Conservation (phyloP, 2,113 vertebrate genomes). For the Dasyurus viverrinus region DNA sequence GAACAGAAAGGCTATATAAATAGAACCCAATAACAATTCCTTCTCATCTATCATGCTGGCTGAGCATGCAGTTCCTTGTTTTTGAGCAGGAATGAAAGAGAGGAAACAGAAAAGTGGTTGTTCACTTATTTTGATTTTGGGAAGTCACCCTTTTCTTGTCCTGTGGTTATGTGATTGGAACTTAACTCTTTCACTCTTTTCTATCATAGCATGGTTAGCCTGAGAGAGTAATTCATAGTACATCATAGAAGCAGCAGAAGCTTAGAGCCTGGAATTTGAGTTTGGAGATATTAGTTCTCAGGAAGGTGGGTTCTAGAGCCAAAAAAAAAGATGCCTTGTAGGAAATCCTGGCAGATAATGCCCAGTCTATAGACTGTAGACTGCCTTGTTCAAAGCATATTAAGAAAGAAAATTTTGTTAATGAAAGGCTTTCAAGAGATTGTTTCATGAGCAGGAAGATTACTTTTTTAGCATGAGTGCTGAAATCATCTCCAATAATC, state of each 20-base stretch:
- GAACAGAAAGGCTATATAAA: conserved; percentile 23
- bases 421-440: conserved; percentile 35
- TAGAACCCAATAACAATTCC: conserved; percentile 34
- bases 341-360: conserved; percentile 25
- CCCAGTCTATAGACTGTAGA: not conserved
- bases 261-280: not conserved
- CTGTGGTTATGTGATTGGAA: conserved; percentile 20
- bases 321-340: conserved; percentile 3
- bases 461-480: conserved; percentile 51
- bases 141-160: not conserved
- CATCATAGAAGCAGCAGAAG: not conserved
- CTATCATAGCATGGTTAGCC: not conserved
- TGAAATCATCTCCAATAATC: conserved; percentile 52
- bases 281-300: not conserved
- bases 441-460: not conserved
- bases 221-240: not conserved
- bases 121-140: not conserved
- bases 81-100: not conserved
- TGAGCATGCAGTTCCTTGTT: conserved; percentile 14
- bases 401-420: conserved; percentile 48
- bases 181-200: conserved; percentile 3
- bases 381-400: conserved; percentile 40
- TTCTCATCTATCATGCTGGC: conserved; percentile 32
- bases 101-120: not conserved
- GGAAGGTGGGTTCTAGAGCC: conserved; percentile 21